Percentiles rank a stretch among this genome's conserved stretches.
Evolutionary conservation across 2,888 invertebrate species (phyloP).

Genomic region (Plebejus argus): DNA sequence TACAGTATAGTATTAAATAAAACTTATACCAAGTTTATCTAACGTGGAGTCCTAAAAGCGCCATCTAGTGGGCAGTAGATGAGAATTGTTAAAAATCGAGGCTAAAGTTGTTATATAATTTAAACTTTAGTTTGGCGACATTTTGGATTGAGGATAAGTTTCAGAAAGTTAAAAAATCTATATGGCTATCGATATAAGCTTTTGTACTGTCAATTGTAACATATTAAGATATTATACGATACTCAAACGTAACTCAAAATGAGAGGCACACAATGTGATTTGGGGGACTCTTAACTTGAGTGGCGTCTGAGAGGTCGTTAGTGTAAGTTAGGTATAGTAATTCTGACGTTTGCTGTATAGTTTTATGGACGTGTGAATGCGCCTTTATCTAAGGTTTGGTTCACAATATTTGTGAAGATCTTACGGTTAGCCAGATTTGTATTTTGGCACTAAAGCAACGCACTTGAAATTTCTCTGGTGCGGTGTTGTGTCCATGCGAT

Average conservation of each 20-base stretch:
- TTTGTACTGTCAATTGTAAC: slow-evolving; percentile 29
- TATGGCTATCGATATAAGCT: neutral
- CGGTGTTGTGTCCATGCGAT: no score
- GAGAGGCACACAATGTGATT: neutral
- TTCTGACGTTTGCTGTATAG: slow-evolving; percentile 7
- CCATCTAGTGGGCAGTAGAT: no score
- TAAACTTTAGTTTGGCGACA: no score
- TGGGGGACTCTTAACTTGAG: neutral
- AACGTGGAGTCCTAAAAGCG: no score
- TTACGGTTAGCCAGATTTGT: neutral
- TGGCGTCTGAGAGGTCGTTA: neutral
- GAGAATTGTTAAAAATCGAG: no score
- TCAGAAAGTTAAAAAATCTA: neutral
- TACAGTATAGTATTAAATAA: no score
- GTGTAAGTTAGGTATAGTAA: neutral
- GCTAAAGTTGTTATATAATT: no score
- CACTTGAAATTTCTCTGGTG: no score
- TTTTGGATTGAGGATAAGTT: neutral
- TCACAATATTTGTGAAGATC: neutral
- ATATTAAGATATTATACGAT: neutral
- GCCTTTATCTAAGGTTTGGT: neutral
- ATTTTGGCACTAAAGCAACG: no score
- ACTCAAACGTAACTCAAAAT: neutral
- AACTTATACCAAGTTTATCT: no score
- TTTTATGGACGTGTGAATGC: neutral